These are phyloP conservation scores for Eurytoma californica DNA, from an alignment of 2,888 invertebrate genomes.

Conservation along the genomic window DNA sequence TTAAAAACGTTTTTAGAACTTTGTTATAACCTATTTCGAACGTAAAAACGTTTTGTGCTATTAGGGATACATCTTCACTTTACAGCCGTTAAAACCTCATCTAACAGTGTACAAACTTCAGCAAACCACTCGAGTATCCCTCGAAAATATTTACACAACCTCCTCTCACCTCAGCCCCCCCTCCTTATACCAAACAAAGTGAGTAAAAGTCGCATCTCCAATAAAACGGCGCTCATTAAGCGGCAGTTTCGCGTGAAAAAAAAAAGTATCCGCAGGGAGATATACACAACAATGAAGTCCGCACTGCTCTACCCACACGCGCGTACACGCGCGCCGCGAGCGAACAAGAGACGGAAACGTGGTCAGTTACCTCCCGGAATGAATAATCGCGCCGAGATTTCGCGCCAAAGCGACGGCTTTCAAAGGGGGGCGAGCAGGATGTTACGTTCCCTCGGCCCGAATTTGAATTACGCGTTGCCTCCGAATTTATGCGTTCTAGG, in stretches of 20 bases:
- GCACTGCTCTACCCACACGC: neutral
- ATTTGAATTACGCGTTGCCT: neutral
- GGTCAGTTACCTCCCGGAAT: constrained; percentile 64
- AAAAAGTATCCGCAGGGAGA: neutral
- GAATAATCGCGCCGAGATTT: constrained; percentile 60
- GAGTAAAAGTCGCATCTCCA: neutral
- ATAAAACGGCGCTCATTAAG: no score
- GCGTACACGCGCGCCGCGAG: constrained; percentile 4
- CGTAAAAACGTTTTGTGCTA: no score
- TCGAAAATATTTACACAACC: no score
- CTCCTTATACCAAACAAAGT: neutral
- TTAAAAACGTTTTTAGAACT: no score
- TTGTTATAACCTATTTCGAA: no score
- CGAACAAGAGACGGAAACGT: constrained; percentile 63
- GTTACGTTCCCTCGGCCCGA: neutral
- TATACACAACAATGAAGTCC: neutral
- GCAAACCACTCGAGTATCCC: no score
- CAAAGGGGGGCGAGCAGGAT: neutral
- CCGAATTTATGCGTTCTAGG: constrained; percentile 40
- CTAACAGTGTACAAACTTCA: no score
- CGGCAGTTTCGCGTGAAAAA: neutral
- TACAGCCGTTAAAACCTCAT: no score
- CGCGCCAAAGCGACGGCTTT: constrained; percentile 54
- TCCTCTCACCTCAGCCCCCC: neutral
- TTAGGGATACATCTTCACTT: no score